phyloP scores from a whole-genome alignment of 2,797 vertebrate species.

The Gadopsis marmoratus region DNA sequence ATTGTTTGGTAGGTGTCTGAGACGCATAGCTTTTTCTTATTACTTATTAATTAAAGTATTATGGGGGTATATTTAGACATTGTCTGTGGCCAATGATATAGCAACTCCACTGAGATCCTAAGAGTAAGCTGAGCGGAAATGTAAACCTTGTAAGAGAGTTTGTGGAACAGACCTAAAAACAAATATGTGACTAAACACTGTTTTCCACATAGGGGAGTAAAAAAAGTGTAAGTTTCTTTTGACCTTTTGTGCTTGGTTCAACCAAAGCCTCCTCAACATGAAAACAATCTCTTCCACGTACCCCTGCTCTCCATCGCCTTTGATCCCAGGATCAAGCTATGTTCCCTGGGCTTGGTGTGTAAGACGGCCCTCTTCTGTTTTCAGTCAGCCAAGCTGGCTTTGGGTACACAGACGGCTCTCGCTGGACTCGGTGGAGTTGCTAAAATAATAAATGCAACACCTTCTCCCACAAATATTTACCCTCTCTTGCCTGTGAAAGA shows the following conservation, averaged over 20 bases:
- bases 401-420: slow-evolving; percentile 37
- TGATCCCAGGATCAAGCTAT: slow-evolving; percentile 59
- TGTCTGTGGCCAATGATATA: neutral
- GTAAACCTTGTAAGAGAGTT: slow-evolving; percentile 1
- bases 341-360: slow-evolving; percentile 37
- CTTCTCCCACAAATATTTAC: slow-evolving; percentile 47
- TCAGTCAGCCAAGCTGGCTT: slow-evolving; percentile 47
- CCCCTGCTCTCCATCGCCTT: slow-evolving; percentile 31
- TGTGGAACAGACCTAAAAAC: slow-evolving; percentile 13
- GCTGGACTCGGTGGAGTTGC: slow-evolving; percentile 36
- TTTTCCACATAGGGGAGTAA: slow-evolving; percentile 4
- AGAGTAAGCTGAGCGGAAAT: slow-evolving; percentile 8
- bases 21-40: neutral
- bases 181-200: slow-evolving; percentile 1
- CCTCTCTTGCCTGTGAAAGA: slow-evolving; percentile 23
- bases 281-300: slow-evolving; percentile 11
- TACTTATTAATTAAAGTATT: neutral
- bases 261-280: slow-evolving; percentile 5
- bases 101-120: slow-evolving; percentile 1
- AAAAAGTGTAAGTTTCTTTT: slow-evolving; percentile 20
- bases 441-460: slow-evolving; percentile 42
- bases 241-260: slow-evolving; percentile 23
- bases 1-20: slow-evolving; percentile 1
- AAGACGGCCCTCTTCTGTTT: slow-evolving; percentile 43
- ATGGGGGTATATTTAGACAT: neutral